Conservation (phyloP, 2,797 vertebrate species). For the Enteromius afrohamiltoni region DNA sequence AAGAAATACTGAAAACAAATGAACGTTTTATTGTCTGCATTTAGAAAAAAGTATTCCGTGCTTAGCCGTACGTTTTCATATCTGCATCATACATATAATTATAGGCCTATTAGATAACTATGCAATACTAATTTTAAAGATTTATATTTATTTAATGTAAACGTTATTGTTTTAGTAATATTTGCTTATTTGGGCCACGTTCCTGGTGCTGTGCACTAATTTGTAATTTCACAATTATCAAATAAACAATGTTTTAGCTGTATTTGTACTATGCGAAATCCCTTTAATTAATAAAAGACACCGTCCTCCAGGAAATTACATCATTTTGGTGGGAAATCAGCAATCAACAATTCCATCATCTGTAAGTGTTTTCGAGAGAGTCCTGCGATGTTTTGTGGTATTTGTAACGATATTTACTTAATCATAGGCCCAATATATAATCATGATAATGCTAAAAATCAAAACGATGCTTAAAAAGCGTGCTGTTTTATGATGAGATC, state of each 20-base stretch:
- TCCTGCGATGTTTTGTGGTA: neutral
- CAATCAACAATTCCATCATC: neutral
- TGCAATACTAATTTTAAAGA: neutral
- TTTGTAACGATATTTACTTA: neutral
- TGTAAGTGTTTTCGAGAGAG: neutral
- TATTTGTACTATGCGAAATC: neutral
- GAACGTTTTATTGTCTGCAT: slow-evolving; percentile 75
- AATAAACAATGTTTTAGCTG: neutral
- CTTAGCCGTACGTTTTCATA: slow-evolving; percentile 65
- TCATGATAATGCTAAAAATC: neutral
- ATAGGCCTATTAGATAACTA: neutral
- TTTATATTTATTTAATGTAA: neutral
- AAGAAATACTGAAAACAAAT: neutral
- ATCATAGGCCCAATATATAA: neutral
- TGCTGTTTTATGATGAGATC: neutral
- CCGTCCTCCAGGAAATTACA: neutral
- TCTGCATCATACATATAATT: no score
- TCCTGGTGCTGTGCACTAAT: neutral
- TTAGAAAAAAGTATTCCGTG: slow-evolving; percentile 85
- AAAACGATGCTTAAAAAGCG: neutral
- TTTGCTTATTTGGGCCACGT: neutral
- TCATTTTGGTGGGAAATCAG: slow-evolving; percentile 8
- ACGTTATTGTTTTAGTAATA: neutral
- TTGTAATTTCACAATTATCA: no score
- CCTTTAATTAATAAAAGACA: neutral